Conservation (phyloP, 2,113 vertebrate species). For the Phyllostomus hastatus region DNA sequence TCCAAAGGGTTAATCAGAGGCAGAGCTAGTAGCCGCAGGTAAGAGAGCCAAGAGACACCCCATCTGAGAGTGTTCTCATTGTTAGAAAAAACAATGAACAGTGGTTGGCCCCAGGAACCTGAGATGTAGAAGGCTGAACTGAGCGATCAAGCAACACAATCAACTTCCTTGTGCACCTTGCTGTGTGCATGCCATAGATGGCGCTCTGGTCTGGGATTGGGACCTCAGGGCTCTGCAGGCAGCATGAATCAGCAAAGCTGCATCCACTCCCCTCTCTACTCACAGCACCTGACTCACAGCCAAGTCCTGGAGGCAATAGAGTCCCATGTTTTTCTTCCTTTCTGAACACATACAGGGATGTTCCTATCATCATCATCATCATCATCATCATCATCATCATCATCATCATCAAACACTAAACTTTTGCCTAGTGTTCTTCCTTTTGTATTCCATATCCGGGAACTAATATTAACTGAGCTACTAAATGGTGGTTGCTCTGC, state of each 20-base stretch:
- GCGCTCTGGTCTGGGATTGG: background rate
- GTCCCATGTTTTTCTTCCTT: background rate
- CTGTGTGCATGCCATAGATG: accelerated
- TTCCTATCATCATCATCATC: background rate
- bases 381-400: background rate
- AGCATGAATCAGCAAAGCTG: background rate
- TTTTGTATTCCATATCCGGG: constrained; percentile 5
- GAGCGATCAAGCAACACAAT: background rate
- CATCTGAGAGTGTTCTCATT: background rate
- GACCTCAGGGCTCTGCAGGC: too few relatives aligned
- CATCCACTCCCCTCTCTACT: too few relatives aligned
- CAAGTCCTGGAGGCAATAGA: background rate
- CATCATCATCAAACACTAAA: background rate
- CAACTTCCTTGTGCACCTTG: background rate
- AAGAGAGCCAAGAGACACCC: background rate
- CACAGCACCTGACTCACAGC: background rate
- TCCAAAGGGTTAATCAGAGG: background rate
- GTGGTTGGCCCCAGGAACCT: background rate
- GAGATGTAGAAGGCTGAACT: background rate
- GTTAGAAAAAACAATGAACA: background rate
- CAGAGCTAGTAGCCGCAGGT: background rate
- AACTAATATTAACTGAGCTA: constrained; percentile 13
- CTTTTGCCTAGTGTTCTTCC: constrained; percentile 45
- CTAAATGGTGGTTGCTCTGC: background rate
- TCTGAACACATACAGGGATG: background rate